These are phyloP conservation scores for Bombylius discolor DNA, from an alignment of 2,888 invertebrate genomes.

Conservation along the genomic window DNA sequence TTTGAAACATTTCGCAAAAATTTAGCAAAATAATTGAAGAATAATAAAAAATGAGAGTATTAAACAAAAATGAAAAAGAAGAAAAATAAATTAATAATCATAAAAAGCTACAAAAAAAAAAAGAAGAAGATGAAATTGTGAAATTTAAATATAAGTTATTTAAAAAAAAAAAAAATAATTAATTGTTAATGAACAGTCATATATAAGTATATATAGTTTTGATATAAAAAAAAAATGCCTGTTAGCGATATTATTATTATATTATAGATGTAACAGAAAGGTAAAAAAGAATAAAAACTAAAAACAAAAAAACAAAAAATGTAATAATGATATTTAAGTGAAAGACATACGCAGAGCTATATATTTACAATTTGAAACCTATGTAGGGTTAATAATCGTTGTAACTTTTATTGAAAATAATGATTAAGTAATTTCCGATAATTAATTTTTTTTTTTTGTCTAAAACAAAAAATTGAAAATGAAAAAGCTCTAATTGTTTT, in stretches of 20 bases:
- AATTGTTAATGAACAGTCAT: neutral
- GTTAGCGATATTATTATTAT: neutral
- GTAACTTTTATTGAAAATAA: no score
- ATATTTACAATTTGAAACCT: no score
- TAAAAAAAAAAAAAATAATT: no score
- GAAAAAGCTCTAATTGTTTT: no score
- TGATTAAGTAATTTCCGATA: no score
- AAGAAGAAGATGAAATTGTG: neutral
- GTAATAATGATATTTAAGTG: neutral
- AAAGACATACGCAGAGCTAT: no score
- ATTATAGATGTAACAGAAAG: neutral
- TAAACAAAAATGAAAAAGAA: neutral
- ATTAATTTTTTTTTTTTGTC: no score
- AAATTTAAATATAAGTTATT: neutral
- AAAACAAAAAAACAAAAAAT: neutral
- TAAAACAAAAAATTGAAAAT: no score
- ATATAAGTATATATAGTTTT: constrained; percentile 1
- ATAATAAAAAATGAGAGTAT: neutral
- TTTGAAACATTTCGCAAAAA: neutral
- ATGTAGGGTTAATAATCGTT: no score
- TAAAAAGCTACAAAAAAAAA: neutral
- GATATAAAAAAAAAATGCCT: constrained; percentile 4
- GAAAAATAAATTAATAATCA: neutral
- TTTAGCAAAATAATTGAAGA: neutral
- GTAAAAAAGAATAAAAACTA: neutral